Percentiles rank a stretch among this genome's conserved stretches.
These are phyloP conservation scores for Scleropages formosus DNA, from an alignment of 2,797 vertebrate genomes.

Conservation along the genomic window DNA sequence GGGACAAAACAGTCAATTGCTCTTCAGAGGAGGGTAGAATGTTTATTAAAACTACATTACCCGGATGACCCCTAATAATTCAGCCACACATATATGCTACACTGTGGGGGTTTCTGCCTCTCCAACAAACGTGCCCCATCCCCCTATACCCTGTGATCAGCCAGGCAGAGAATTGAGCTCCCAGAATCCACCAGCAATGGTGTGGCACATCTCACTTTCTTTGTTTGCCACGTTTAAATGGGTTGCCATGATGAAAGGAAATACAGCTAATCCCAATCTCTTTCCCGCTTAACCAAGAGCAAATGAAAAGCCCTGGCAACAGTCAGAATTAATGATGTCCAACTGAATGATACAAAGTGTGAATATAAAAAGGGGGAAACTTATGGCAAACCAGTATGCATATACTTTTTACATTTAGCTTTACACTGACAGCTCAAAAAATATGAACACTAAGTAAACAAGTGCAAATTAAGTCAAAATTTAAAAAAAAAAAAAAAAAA, in stretches of 20 bases:
- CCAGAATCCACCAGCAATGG: conserved; percentile 30
- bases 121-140: conserved; percentile 11
- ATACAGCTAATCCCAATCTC: conserved; percentile 31
- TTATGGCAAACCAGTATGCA: no score
- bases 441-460: neutral
- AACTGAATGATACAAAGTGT: no score
- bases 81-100: conserved; percentile 32
- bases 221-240: conserved; percentile 42
- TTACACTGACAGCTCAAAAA: conserved; percentile 10
- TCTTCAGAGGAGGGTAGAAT: conserved; percentile 22
- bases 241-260: conserved; percentile 33
- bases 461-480: neutral
- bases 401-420: neutral
- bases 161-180: conserved; percentile 45
- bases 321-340: neutral
- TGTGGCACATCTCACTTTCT: conserved; percentile 36
- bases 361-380: neutral
- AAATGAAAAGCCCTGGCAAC: neutral
- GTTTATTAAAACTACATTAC: conserved; percentile 49
- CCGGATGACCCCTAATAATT: conserved; percentile 40
- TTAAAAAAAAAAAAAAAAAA: conserved; percentile 14
- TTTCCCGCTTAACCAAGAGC: conserved; percentile 28
- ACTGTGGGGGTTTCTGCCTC: conserved; percentile 1
- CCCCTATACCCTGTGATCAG: conserved; percentile 38
- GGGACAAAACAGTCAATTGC: conserved; percentile 9